A percentile compares a stretch with the other conserved stretches of the same genome.
These are phyloP conservation scores for Harpagoxenus sublaevis DNA, from an alignment of 2,888 invertebrate species.

Conservation along the genomic window DNA sequence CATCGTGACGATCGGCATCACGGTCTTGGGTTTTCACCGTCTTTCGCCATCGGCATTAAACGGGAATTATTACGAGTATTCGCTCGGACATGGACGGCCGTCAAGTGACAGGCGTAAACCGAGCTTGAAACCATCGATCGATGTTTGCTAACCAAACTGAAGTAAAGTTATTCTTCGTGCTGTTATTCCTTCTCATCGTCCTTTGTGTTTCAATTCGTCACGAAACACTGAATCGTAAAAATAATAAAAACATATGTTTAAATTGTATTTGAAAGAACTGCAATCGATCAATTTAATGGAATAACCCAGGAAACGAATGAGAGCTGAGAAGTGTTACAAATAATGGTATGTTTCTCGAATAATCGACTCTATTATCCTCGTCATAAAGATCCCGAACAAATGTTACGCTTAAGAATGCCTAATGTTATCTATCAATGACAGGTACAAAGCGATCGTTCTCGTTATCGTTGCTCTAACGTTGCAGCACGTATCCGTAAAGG, in stretches of 20 bases:
- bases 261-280: not conserved
- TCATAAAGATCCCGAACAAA: constrained; percentile 30
- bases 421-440: constrained; percentile 46
- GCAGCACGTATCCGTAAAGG: constrained; percentile 62
- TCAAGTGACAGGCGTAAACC: constrained; percentile 50
- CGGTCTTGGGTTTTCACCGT: not conserved
- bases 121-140: constrained; percentile 45
- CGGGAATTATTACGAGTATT: constrained; percentile 54
- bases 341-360: constrained; percentile 25
- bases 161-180: not conserved
- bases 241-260: not conserved
- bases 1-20: constrained; percentile 30
- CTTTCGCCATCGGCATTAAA: constrained; percentile 51
- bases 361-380: constrained; percentile 29
- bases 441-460: constrained; percentile 40
- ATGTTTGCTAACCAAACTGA: constrained; percentile 49
- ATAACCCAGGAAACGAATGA: not conserved
- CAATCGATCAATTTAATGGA: constrained; percentile 34
- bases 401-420: constrained; percentile 23
- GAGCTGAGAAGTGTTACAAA: constrained; percentile 14
- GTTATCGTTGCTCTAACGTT: constrained; percentile 29
- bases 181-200: not conserved
- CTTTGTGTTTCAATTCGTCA: constrained; percentile 17
- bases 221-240: not conserved
- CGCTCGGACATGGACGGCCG: constrained; percentile 21